Evolutionary conservation across 2,797 vertebrate species (phyloP).

Genomic region (Notolabrus celidotus): DNA sequence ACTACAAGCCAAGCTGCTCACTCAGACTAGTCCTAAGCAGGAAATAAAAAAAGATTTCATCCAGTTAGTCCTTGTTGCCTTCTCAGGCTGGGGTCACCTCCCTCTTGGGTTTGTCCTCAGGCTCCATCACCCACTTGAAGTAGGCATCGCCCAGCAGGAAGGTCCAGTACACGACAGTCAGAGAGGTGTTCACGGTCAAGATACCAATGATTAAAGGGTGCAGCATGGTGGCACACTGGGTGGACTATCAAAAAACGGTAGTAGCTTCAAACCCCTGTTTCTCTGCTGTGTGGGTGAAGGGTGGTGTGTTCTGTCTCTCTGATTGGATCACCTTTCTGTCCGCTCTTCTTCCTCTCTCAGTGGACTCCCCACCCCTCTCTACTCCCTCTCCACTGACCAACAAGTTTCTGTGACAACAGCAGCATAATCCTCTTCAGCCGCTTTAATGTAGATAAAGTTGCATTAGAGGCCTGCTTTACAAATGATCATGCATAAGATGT

Average conservation of each 20-base stretch:
- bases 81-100: slow-evolving; percentile 74
- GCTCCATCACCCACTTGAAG: slow-evolving; percentile 63
- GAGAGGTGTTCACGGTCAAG: slow-evolving; percentile 72
- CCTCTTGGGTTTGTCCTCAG: slow-evolving; percentile 75
- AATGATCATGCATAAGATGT: slow-evolving; percentile 41
- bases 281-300: slow-evolving; percentile 29
- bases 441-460: slow-evolving; percentile 75
- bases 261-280: slow-evolving; percentile 28
- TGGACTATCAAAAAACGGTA: slow-evolving; percentile 28
- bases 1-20: slow-evolving; percentile 52
- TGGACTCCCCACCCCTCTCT: slow-evolving; percentile 8
- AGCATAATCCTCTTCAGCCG: slow-evolving; percentile 80
- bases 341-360: background rate
- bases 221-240: slow-evolving; percentile 63
- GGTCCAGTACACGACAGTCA: slow-evolving; percentile 79
- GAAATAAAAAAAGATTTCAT: slow-evolving; percentile 8
- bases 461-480: slow-evolving; percentile 63
- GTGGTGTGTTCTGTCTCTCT: slow-evolving; percentile 19
- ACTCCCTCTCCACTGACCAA: slow-evolving; percentile 67
- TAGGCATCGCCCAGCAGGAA: slow-evolving; percentile 75
- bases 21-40: slow-evolving; percentile 43
- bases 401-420: slow-evolving; percentile 70
- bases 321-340: slow-evolving; percentile 34
- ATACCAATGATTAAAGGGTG: slow-evolving; percentile 82
- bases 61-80: slow-evolving; percentile 49